Base-by-base conservation (phyloP, 1,140 invertebrate species). In the Pomacea maculata region DNA sequence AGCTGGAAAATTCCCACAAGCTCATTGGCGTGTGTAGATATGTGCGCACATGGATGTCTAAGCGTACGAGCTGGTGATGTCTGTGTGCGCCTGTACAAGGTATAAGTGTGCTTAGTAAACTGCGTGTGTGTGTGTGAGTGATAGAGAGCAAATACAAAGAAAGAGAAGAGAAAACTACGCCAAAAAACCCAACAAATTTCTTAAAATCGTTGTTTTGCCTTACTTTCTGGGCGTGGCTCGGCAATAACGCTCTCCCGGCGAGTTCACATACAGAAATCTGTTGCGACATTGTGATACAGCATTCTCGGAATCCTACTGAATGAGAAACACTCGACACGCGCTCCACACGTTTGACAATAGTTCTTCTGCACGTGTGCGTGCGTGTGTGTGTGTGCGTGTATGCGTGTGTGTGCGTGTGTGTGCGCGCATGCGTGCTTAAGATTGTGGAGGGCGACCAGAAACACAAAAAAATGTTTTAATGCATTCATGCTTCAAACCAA, bases 111-210 rank as follows among this genome's bases (percentile, higher is more conserved):
- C 45, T 15, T 45, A 29, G 8, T 34, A 21, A 17, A 52, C 17
- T 73, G 71, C 19, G 25, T 73, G 34, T 73, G 71, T 73, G 34
- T 73, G 25, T 73, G 71, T 25, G 71, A 45, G 71, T 45, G 34
- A 52, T 4, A 34, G 14, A 45, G 34, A 45, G 34, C 25, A 25
- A 25, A 45, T 2, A 45, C 34, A 45, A 6, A 45, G 34, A 45
- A 6, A 45, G 34, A 45, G 34, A 45, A 45, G 34, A 45, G 34
- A 6, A 45, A 45, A 6, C 34, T 45, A 25, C 25, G 34, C 34
- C 34, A 45, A 45, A 45, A 45, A 45, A 45, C 25, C 25, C 25
- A 45, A 45, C 34, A 4, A 45, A 45, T 45, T 45, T 45, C 34
- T 45, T 45, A 45, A 45, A 45, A 45, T 45, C 34, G 34, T 45